Base-by-base conservation (phyloP, 2,797 vertebrate genomes). In the Megalops cyprinoides region DNA sequence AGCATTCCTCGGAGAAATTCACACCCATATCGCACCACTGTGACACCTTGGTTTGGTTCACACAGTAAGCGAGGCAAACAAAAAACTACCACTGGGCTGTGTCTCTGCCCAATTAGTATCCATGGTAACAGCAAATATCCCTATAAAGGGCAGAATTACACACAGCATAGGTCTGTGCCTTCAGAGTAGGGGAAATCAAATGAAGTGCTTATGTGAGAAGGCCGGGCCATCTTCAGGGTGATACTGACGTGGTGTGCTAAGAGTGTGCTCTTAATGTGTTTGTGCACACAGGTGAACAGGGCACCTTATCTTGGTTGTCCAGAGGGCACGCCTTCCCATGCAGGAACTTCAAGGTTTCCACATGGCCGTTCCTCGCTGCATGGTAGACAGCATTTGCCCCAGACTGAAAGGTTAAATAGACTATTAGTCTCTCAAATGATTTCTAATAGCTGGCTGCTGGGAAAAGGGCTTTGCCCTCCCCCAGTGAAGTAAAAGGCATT, bases 281-380 rank as follows among this genome's bases (percentile, higher is more conserved):
- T 10, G 37, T 44, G 31, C 25, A 12, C 9, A 23, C 44, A 58
- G 31, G 73, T 25, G 78, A 65, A 78, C 37, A 79, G 76, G 84
- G 92, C 89, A 98, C 98, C 96, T 98, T 99, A 93, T 99, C 98
- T 92, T 97, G 98, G 83, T 97, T 88, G 86, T 99, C 95, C 94
- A 99, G 94, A 84, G 97, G 96, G 80, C 98, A 99, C 76, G 95
- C 95, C 90, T 95, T 98, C 78, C 96, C 95, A 91, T 80, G 94
- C 42, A 99, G 97, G 93, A 98, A 98, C 91, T 93, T 98, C 92
- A 99, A 91, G 0, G 96, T 98, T 84, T 95, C 97, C 9, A 98
- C 92, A 0, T 99, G 98, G 86, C 97, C 97, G 79, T 99, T 97
- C 81, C 98, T 94, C 75, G 97, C 96, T 37, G 97, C 96, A 92